Evolutionary conservation across 2,888 invertebrate species (phyloP), one percentile per base, ranked within the genome.

Genomic region (Phoenoteleia sp.): DNA sequence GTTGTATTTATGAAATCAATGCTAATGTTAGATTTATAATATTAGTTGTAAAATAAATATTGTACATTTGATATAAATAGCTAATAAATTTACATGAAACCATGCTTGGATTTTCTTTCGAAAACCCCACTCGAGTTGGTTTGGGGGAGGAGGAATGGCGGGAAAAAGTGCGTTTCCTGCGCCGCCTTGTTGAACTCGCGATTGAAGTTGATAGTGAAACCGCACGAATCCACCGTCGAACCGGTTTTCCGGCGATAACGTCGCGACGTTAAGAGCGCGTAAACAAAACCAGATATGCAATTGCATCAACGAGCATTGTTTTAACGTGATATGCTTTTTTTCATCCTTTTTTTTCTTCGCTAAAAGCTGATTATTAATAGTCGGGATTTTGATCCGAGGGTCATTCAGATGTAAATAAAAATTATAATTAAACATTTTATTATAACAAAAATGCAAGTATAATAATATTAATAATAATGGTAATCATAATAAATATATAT

Each of bases 111-210:
- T 39, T 39, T n/a, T 39, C 3, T 39, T n/a, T 15, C 13, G 36
- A 2, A 11, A 11, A 11, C 13, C 11, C 11, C 11, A 3, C 15
- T 49, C 23, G 21, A 19, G 49, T 49, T n/a, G n/a, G n/a, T n/a
- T n/a, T n/a, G n/a, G n/a, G n/a, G n/a, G 25, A 25, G 0, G 6
- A 29, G 33, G 19, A 71, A 6, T 11, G 17, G n/a, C 6, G 13
- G 15, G 11, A 76, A 72, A 69, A 72, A 39, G 33, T 29, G 42
- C 19, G 60, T 79, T 77, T 71, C 69, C 90, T 79, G 62, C 80
- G 69, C 85, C 89, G 91, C 88, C 91, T 90, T 92, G 72, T 91
- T 92, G 91, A 92, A 91, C 92, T 90, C 90, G 86, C 84, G 87
- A 77, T 85, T 87, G 19, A 81, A 88, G 85, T 79, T 81, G 92